phyloP scores from a whole-genome alignment of 2,888 invertebrate species.

The Pinctada fucata region DNA sequence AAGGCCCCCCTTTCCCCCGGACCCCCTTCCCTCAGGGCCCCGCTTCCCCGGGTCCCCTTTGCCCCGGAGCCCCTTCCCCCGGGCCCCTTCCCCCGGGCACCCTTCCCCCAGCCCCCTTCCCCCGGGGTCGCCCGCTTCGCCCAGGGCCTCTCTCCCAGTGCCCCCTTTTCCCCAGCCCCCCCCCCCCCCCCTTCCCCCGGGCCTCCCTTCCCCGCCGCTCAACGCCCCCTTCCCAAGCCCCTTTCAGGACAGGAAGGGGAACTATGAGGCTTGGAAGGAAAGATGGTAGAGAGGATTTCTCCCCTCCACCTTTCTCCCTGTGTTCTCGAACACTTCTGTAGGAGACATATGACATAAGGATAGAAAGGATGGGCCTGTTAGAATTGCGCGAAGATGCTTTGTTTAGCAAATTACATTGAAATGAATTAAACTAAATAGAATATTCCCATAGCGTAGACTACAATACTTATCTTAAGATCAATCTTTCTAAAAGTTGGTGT shows the following conservation, averaged over 20 bases:
- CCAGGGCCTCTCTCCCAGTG: neutral
- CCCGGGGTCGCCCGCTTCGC: neutral
- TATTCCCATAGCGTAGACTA: too few species aligned
- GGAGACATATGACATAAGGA: too few species aligned
- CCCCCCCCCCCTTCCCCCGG: neutral
- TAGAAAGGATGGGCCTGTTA: too few species aligned
- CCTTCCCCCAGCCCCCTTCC: neutral
- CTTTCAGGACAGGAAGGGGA: neutral
- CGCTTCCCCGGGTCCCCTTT: neutral
- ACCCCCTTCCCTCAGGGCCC: neutral
- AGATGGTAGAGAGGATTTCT: neutral
- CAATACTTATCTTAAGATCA: too few species aligned
- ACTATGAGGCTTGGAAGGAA: neutral
- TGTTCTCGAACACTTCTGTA: neutral
- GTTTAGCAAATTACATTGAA: too few species aligned
- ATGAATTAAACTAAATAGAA: too few species aligned
- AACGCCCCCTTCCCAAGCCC: neutral
- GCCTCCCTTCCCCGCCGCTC: slow-evolving; percentile 3
- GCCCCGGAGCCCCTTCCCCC: neutral
- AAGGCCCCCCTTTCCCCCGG: neutral
- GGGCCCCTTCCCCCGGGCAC: neutral
- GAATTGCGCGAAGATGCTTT: too few species aligned
- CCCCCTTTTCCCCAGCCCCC: neutral
- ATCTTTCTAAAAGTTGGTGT: too few species aligned
- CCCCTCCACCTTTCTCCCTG: slow-evolving; percentile 2